phyloP scores from a whole-genome alignment of 2,888 invertebrate species.

The Cistogaster globosa region DNA sequence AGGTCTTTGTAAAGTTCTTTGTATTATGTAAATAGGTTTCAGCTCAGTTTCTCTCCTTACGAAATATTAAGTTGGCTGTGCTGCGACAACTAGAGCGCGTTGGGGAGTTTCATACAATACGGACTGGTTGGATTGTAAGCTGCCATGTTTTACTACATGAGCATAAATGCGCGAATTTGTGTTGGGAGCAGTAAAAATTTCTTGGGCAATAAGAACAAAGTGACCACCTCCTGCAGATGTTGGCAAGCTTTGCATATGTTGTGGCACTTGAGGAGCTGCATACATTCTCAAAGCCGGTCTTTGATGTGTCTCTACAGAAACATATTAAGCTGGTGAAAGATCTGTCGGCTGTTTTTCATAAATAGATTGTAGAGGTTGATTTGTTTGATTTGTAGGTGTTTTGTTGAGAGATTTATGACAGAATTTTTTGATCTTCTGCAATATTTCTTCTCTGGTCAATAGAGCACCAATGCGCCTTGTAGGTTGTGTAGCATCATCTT shows the following conservation, averaged over 20 bases:
- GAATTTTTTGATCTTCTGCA: constrained; percentile 82
- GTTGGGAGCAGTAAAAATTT: constrained; percentile 67
- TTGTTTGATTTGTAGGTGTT: constrained; percentile 75
- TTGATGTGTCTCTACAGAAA: constrained; percentile 79
- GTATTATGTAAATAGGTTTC: constrained; percentile 72
- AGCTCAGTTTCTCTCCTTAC: constrained; percentile 66
- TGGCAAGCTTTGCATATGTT: constrained; percentile 80
- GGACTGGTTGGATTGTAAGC: constrained; percentile 80
- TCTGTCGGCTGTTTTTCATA: constrained; percentile 76
- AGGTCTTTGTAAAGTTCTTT: constrained; percentile 67
- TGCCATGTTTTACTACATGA: constrained; percentile 81
- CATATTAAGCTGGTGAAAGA: constrained; percentile 81
- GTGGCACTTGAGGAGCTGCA: constrained; percentile 80
- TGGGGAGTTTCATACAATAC: constrained; percentile 79
- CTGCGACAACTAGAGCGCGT: constrained; percentile 50
- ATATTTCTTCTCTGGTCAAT: constrained; percentile 80
- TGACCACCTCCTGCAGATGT: constrained; percentile 62
- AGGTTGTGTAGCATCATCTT: constrained; percentile 47
- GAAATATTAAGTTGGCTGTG: constrained; percentile 67
- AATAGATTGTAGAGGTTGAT: constrained; percentile 74
- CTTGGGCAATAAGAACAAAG: constrained; percentile 68
- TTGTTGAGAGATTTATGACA: constrained; percentile 82
- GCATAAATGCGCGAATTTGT: constrained; percentile 80
- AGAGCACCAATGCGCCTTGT: constrained; percentile 76
- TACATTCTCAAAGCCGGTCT: constrained; percentile 75